phyloP scores from a whole-genome alignment of 2,113 vertebrate genomes.

The Spermophilus dauricus region DNA sequence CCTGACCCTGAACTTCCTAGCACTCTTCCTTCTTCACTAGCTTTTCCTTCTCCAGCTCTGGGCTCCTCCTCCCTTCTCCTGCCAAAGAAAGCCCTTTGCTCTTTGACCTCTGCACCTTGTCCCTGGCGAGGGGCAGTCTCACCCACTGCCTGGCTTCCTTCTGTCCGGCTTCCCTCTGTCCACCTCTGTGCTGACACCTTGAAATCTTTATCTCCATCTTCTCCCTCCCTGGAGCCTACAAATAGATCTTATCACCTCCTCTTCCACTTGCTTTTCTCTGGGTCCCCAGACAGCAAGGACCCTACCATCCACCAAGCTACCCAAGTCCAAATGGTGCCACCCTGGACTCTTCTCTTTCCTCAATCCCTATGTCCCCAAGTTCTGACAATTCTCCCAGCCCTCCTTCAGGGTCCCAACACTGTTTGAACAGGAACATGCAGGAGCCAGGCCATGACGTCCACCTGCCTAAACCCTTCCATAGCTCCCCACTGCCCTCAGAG shows the following conservation, averaged over 20 bases:
- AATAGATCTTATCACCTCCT: neutral
- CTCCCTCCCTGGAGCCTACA: neutral
- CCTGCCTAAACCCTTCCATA: neutral
- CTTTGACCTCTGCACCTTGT: neutral
- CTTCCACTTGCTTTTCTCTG: neutral
- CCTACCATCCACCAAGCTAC: neutral
- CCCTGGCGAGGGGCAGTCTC: neutral
- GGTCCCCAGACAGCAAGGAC: neutral
- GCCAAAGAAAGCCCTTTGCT: neutral
- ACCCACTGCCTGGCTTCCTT: neutral
- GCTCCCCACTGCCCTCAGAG: slow-evolving; percentile 19
- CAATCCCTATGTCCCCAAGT: neutral
- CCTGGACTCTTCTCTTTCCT: neutral
- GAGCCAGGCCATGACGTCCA: neutral
- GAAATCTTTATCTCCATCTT: neutral
- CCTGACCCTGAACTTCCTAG: neutral
- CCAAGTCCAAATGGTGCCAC: neutral
- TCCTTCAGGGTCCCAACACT: neutral
- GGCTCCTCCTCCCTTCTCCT: neutral
- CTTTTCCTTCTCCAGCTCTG: too few relatives aligned
- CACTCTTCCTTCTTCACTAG: neutral
- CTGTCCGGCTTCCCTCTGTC: neutral
- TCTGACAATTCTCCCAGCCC: neutral
- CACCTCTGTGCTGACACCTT: neutral
- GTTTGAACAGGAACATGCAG: neutral